Percentiles rank a stretch among this genome's conserved stretches.
These are phyloP conservation scores for Chionoecetes opilio DNA, from an alignment of 1,140 invertebrate species.

Conservation along the genomic window DNA sequence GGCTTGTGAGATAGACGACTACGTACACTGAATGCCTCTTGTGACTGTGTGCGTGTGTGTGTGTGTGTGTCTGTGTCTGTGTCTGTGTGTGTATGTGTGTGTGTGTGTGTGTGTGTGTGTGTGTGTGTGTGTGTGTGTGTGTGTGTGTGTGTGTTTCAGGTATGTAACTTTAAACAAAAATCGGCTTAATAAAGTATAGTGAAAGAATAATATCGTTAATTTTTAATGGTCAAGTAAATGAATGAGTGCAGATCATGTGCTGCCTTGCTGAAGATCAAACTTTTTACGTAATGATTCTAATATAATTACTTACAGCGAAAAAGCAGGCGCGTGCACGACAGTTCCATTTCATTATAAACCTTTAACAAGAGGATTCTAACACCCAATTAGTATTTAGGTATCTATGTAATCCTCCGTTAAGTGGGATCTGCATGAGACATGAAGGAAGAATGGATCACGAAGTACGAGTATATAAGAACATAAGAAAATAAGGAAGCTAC, in stretches of 20 bases:
- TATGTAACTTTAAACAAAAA: background rate
- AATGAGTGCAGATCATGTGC: background rate
- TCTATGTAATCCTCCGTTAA: too few species aligned
- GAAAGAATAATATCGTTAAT: background rate
- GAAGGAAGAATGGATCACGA: too few species aligned
- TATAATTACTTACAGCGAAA: background rate
- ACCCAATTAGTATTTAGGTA: too few species aligned
- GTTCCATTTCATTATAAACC: background rate
- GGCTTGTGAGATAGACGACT: background rate
- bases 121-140: slow-evolving; percentile 38
- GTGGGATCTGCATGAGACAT: too few species aligned
- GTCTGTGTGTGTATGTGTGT: slow-evolving; percentile 42
- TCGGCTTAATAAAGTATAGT: background rate
- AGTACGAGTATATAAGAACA: too few species aligned
- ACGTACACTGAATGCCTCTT: background rate
- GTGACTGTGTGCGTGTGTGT: slow-evolving; percentile 22
- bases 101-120: slow-evolving; percentile 53
- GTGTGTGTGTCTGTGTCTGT: slow-evolving; percentile 45
- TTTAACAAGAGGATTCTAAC: background rate
- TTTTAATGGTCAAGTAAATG: background rate
- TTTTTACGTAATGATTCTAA: background rate
- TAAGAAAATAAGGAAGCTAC: too few species aligned
- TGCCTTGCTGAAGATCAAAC: background rate
- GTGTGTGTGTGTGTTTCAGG: background rate
- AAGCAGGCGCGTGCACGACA: background rate